Evolutionary conservation across 30 jellyfish, hydroid and myxozoan genomes (phyloP).

Genomic region (Cassiopea xamachana): DNA sequence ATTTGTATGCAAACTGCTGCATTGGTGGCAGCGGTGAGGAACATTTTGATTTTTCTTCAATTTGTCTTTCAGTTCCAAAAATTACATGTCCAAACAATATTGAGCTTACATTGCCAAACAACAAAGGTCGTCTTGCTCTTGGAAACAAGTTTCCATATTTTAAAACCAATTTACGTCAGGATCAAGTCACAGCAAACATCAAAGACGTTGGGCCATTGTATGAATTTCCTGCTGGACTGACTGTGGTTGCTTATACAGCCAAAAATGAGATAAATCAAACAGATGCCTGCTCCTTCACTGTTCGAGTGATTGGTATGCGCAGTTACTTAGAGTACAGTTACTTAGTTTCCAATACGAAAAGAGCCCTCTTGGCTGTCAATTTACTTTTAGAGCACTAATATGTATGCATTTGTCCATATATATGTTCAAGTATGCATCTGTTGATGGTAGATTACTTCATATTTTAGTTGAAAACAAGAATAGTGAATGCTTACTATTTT

Average conservation of each 20-base stretch:
- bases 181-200: slow-evolving; percentile 45
- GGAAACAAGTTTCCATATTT: slow-evolving; percentile 58
- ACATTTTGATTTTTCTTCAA: too few species aligned
- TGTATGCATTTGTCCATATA: too few species aligned
- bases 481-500: too few species aligned
- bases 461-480: too few species aligned
- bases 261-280: slow-evolving; percentile 67
- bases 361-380: too few species aligned
- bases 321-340: slow-evolving; percentile 25
- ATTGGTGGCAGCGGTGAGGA: too few species aligned
- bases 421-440: too few species aligned
- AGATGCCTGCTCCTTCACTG: slow-evolving; percentile 54
- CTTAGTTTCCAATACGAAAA: too few species aligned
- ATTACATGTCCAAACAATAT: slow-evolving; percentile 78
- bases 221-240: slow-evolving; percentile 41
- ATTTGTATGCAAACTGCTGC: too few species aligned
- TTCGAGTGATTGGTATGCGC: slow-evolving; percentile 55
- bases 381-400: too few species aligned
- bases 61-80: slow-evolving; percentile 63
- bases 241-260: slow-evolving; percentile 49
- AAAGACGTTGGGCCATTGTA: slow-evolving; percentile 64
- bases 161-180: slow-evolving; percentile 52
- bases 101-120: slow-evolving; percentile 45
- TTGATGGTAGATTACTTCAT: too few species aligned
- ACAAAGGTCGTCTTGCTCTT: slow-evolving; percentile 45